Percentiles rank a stretch among this genome's conserved stretches.
These are phyloP conservation scores for Orius insidiosus DNA, from an alignment of 1,140 invertebrate genomes.

Conservation along the genomic window DNA sequence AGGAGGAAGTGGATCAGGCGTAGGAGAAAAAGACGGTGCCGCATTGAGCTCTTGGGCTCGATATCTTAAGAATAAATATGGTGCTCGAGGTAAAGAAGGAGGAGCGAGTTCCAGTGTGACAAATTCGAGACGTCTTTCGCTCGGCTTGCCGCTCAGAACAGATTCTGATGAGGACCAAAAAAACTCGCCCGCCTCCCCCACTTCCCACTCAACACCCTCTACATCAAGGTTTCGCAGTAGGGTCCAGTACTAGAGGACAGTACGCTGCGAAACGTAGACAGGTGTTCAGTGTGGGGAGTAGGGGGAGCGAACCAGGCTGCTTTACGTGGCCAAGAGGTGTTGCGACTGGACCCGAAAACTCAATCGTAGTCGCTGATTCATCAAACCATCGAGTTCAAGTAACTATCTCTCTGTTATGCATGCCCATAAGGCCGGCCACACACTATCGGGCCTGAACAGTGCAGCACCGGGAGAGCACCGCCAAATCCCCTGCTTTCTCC, in stretches of 20 bases:
- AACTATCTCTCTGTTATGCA: constrained; percentile 1
- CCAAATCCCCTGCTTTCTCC: too few species aligned
- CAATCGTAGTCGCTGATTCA: constrained; percentile 89
- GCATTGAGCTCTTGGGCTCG: constrained; percentile 78
- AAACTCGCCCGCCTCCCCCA: constrained; percentile 91
- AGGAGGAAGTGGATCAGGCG: constrained; percentile 27
- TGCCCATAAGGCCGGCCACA: too few species aligned
- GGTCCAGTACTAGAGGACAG: constrained; percentile 61
- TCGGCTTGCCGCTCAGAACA: constrained; percentile 58
- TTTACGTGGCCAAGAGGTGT: constrained; percentile 96
- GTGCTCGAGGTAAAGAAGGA: constrained; percentile 44
- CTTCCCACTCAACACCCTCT: constrained; percentile 73
- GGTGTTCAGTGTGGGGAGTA: constrained; percentile 84
- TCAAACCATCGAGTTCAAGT: constrained; percentile 83
- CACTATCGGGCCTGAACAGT: too few species aligned
- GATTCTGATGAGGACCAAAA: constrained; percentile 84
- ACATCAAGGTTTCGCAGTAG: constrained; percentile 39
- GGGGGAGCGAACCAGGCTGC: constrained; percentile 89
- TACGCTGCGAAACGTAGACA: constrained; percentile 81
- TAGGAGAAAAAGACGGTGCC: constrained; percentile 58
- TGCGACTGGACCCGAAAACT: constrained; percentile 82
- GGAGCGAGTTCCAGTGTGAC: constrained; percentile 32
- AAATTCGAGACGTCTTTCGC: constrained; percentile 54
- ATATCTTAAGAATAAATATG: constrained; percentile 64
- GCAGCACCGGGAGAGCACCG: too few species aligned